phyloP scores from a whole-genome alignment of 1,140 invertebrate species.

The Drosophila trapezifrons region DNA sequence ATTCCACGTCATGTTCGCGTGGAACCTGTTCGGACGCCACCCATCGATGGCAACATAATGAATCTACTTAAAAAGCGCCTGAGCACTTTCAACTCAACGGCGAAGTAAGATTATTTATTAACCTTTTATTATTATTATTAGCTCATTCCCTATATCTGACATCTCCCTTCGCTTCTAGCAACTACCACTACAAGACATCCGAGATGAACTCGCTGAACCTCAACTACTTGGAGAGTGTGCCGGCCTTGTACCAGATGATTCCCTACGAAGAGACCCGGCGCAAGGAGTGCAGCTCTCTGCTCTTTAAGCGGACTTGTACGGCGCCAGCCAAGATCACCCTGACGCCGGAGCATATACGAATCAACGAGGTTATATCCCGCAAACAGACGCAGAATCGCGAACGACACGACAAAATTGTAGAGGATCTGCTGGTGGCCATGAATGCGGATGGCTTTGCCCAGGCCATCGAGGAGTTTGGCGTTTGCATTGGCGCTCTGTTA shows the following conservation, averaged over 20 bases:
- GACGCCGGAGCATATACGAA: conserved; percentile 54
- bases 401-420: conserved; percentile 65
- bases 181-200: conserved; percentile 85
- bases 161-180: conserved; percentile 29
- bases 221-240: conserved; percentile 88
- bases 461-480: conserved; percentile 56
- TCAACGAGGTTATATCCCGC: conserved; percentile 75
- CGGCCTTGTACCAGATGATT: conserved; percentile 87
- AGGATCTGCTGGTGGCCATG: conserved; percentile 62
- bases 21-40: conserved; percentile 17
- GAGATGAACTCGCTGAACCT: conserved; percentile 89
- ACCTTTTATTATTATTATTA: too few relatives aligned
- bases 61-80: conserved; percentile 51
- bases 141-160: too few relatives aligned
- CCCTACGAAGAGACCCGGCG: conserved; percentile 50
- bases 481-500: conserved; percentile 37
- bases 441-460: conserved; percentile 72
- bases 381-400: conserved; percentile 73
- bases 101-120: conserved; percentile 55
- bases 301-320: conserved; percentile 70
- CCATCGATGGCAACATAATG: conserved; percentile 37
- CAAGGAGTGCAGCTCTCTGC: conserved; percentile 65
- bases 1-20: conserved; percentile 50
- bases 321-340: conserved; percentile 55
- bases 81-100: conserved; percentile 59